Conservation (phyloP, 2,888 invertebrate genomes). For the Scaptomyza flava region DNA sequence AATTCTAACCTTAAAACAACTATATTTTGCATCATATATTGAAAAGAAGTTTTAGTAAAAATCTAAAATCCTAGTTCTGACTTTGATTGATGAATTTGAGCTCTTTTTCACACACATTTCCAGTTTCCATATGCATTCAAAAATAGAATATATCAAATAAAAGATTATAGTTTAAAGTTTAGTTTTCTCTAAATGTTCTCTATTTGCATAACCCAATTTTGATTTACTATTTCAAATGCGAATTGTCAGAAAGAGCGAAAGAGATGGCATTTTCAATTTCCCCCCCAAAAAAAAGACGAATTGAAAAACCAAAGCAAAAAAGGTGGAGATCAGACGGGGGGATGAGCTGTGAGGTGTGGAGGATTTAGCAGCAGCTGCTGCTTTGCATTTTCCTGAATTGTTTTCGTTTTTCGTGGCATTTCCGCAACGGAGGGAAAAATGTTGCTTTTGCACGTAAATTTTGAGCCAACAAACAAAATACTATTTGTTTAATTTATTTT, state of each 20-base stretch:
- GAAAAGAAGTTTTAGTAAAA: not conserved
- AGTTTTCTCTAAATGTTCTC: not conserved
- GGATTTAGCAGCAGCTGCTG: constrained; percentile 38
- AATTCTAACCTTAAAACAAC: not conserved
- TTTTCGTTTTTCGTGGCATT: constrained; percentile 51
- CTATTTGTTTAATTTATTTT: constrained; percentile 79
- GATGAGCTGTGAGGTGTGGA: constrained; percentile 8
- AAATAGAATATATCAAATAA: not conserved
- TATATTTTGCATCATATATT: not conserved
- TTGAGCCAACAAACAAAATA: constrained; percentile 38
- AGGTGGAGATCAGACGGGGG: not conserved
- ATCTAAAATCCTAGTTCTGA: not conserved
- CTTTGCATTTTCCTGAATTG: constrained; percentile 24
- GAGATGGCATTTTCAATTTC: constrained; percentile 22
- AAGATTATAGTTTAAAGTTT: constrained; percentile 4
- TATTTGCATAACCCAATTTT: constrained; percentile 59
- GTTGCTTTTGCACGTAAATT: constrained; percentile 72
- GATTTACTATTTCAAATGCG: constrained; percentile 49
- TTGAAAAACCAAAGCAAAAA: not conserved
- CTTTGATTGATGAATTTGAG: constrained; percentile 12
- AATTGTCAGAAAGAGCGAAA: constrained; percentile 14
- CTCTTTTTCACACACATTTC: not conserved
- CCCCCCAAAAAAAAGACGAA: constrained; percentile 12
- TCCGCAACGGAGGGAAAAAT: constrained; percentile 47
- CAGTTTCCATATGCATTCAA: not conserved